phyloP scores from a whole-genome alignment of 2,113 vertebrate genomes.

The Vireo altiloquus region DNA sequence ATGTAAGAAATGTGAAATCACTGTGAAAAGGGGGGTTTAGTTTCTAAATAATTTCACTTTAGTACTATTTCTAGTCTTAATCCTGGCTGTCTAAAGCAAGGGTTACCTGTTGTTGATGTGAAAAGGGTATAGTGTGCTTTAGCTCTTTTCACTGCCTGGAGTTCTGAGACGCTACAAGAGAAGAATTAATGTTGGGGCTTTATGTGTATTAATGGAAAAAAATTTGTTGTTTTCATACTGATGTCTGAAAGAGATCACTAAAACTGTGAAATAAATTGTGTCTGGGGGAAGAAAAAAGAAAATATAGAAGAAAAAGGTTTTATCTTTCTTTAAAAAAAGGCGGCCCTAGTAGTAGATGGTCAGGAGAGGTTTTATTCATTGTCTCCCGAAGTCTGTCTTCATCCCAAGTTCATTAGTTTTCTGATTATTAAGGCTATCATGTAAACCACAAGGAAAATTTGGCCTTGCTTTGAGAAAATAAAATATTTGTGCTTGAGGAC shows the following conservation, averaged over 20 bases:
- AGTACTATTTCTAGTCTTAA: not conserved
- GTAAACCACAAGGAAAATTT: not conserved
- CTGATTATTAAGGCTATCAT: not conserved
- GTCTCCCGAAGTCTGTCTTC: not conserved
- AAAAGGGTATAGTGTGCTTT: not conserved
- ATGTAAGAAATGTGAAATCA: not conserved
- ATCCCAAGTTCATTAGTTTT: not conserved
- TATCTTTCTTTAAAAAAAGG: not conserved
- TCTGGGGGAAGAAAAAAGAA: accelerated
- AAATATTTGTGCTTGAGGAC: not conserved
- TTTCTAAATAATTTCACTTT: not conserved
- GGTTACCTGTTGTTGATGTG: not conserved
- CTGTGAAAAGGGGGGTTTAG: not conserved
- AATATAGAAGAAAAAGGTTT: not conserved
- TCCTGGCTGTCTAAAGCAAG: not conserved
- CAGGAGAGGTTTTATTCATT: not conserved
- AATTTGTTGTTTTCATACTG: not conserved
- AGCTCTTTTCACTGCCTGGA: not conserved
- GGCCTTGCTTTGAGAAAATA: not conserved
- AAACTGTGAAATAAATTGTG: not conserved
- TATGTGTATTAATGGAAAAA: not conserved
- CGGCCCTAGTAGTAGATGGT: not conserved
- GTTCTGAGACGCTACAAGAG: not conserved
- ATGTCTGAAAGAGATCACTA: not conserved
- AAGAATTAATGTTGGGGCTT: not conserved